Conservation (phyloP, 2,113 vertebrate genomes). For the Hiodon tergisus region DNA sequence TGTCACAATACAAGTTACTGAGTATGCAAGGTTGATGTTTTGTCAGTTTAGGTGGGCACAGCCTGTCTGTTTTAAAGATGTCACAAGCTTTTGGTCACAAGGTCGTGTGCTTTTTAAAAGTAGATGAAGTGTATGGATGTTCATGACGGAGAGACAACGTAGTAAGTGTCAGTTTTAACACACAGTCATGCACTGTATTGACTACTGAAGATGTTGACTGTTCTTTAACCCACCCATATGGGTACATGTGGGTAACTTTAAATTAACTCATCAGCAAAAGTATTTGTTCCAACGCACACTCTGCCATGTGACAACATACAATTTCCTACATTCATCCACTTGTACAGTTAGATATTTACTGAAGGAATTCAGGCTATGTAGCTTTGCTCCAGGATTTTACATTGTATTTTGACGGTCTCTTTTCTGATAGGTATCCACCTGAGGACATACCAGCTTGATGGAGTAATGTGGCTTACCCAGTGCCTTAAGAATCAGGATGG, state of each 20-base stretch:
- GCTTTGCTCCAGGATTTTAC: too few species aligned
- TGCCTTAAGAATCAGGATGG: slow-evolving; percentile 68
- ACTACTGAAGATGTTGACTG: too few species aligned
- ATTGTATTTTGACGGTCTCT: neutral
- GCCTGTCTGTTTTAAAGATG: neutral
- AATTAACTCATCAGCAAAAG: too few species aligned
- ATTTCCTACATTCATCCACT: too few species aligned
- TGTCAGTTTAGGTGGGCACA: neutral
- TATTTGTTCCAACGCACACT: too few species aligned
- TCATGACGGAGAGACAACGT: neutral
- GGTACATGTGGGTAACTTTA: too few species aligned
- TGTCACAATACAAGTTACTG: neutral
- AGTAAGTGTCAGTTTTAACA: neutral
- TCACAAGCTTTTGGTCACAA: neutral
- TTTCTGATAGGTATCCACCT: slow-evolving; percentile 69
- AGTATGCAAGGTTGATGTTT: neutral
- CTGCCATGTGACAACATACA: too few species aligned
- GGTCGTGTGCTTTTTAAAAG: neutral
- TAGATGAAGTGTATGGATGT: neutral
- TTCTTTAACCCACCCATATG: too few species aligned
- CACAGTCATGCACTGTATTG: neutral
- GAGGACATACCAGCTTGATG: slow-evolving; percentile 75
- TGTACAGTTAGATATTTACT: too few species aligned
- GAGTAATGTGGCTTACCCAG: slow-evolving; percentile 76
- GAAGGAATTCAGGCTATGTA: too few species aligned